Conservation (phyloP, 2,888 invertebrate species). For the Drosophila nr. perissopoda region DNA sequence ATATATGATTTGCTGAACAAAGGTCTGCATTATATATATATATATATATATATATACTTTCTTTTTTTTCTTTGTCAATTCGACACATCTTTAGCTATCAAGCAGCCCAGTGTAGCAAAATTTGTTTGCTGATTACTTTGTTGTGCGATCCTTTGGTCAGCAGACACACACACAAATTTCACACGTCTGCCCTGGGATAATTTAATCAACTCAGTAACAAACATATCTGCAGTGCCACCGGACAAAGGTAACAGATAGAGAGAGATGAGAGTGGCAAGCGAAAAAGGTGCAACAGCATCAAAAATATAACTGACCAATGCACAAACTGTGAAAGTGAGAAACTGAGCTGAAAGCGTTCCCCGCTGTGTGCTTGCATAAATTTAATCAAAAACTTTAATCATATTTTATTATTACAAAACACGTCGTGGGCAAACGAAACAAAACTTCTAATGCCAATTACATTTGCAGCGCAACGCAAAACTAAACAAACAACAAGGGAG, state of each 20-base stretch:
- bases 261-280: neutral
- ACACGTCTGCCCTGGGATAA: slow-evolving; percentile 71
- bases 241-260: slow-evolving; percentile 4
- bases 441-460: slow-evolving; percentile 79
- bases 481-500: slow-evolving; percentile 56
- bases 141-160: slow-evolving; percentile 19
- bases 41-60: no score
- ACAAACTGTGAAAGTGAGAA: slow-evolving; percentile 16
- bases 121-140: slow-evolving; percentile 61
- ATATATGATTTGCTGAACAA: neutral
- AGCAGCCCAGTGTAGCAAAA: slow-evolving; percentile 5
- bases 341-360: slow-evolving; percentile 26
- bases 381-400: slow-evolving; percentile 81
- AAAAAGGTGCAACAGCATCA: slow-evolving; percentile 40
- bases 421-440: slow-evolving; percentile 69
- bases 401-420: slow-evolving; percentile 81
- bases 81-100: neutral
- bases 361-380: slow-evolving; percentile 74
- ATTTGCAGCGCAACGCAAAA: slow-evolving; percentile 71
- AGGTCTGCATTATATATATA: neutral
- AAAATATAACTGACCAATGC: slow-evolving; percentile 53
- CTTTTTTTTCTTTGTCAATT: neutral
- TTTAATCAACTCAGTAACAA: slow-evolving; percentile 73
- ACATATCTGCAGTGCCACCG: slow-evolving; percentile 57
- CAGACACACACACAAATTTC: slow-evolving; percentile 34